A percentile compares a stretch with the other conserved stretches of the same genome.
Conservation (phyloP, 64 coral and sea anemone species). For the Porites lutea region DNA sequence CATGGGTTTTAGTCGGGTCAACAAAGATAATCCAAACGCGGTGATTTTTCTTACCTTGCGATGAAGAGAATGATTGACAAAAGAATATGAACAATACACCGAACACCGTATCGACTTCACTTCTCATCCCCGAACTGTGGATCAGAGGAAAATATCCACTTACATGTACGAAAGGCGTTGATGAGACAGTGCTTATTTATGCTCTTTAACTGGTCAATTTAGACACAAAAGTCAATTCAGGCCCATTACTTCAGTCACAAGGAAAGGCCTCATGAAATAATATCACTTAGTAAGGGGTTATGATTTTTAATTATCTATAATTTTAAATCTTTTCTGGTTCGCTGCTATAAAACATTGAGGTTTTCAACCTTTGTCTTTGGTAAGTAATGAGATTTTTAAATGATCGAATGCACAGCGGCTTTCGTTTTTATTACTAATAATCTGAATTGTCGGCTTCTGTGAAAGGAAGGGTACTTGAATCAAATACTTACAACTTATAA, state of each 20-base stretch:
- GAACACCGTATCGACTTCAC: background rate
- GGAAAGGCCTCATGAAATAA: background rate
- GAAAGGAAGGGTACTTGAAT: too few species aligned
- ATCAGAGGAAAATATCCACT: background rate
- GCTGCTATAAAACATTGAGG: background rate
- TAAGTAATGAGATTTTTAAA: background rate
- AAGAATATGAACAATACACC: background rate
- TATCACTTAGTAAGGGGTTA: background rate
- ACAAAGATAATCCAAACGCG: background rate
- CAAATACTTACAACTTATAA: too few species aligned
- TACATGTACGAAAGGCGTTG: background rate
- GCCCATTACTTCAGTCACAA: background rate
- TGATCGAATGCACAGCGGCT: background rate
- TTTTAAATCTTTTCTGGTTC: background rate
- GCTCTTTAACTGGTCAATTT: background rate
- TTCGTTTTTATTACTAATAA: too few species aligned
- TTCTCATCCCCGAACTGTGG: background rate
- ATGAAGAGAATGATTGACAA: too few species aligned
- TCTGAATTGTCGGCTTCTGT: too few species aligned
- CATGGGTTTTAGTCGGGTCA: too few species aligned
- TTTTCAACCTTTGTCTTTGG: background rate
- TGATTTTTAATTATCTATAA: background rate
- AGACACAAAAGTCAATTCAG: background rate
- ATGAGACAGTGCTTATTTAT: background rate
- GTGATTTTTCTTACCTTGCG: background rate